Base-by-base conservation (phyloP, 2,888 invertebrate genomes). In the Pandemis heparana region DNA sequence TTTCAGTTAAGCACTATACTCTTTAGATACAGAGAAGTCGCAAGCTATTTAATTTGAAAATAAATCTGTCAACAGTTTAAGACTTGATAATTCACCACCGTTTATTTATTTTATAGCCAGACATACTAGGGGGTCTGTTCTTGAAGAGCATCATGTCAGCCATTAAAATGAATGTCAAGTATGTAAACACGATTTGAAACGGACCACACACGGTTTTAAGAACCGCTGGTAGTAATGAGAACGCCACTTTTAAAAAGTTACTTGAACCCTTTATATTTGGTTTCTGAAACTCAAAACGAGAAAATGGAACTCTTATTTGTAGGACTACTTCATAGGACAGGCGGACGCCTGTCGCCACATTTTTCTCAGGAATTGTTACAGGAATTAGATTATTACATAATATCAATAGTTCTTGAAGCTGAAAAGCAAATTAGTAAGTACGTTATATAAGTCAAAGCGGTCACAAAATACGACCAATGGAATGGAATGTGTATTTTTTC, bases 141-240 rank as follows among this genome's bases (percentile, higher is more conserved):
- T 32, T 32, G 10, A 10, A 43, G 14, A 38, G 53, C 23, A 59
- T 73, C 39, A 59, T 63, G 68, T 56, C 68, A n/a, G 43, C 67
- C 67, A 46, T 63, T 59, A 56, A 68, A 68, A 48, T 59, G 43
- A 23, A 56, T 63, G 67, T 63, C 72, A 68, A 72, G 71, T 61
- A 18, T 65, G 72, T 73, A 73, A 73, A 73, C 68, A 73, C 39
- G 43, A 53, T 62, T 48, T 39, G 5, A 68, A 71, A 65, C 60
- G 38, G 71, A 62, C 68, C 72, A 56, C 68, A 68, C 72, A 53
- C 53, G 16, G 6, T 0, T 32, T 48, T 51, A n/a, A 10, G 14
- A 51, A n/a, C 32, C 48, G 65, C n/a, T 65, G 65, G 51, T 10
- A 65, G 51, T 32, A 16, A 16, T 51, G 9, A 8, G 48, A 38